Evolutionary conservation across 2,888 invertebrate species (phyloP), one percentile per base, ranked within the genome.

Genomic region (Hirtodrosophila duncani): DNA sequence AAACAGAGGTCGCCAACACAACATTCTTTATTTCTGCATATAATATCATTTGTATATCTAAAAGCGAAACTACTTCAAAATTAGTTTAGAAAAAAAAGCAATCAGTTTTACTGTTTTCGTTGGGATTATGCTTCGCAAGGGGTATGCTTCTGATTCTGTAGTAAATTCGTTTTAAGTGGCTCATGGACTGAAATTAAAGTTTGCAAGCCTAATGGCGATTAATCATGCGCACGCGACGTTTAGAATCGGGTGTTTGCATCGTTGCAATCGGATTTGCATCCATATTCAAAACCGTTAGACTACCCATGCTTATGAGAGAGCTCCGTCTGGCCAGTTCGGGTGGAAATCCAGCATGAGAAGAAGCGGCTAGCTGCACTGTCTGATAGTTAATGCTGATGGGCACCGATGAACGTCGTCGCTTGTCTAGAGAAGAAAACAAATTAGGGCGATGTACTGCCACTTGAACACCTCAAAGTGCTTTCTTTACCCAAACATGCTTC

Each of bases 221-320:
- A 10, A 86, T 85, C 85, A 85, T 86, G 36, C 86, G 83, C 2
- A 86, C 85, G 20, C 86, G 80, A 7, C 85, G 80, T 63, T 85
- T 86, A 0, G 58, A 31, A 52, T 85, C 85, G 2, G 67, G 59
- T 23, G 56, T 71, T 71, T 36, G 41, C 4, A 50, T 46, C 44
- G 62, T 13, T 50, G 21, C 30, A 26, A 7, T 52, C 24, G 51
- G 5, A 2, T 50, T n/a, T 21, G 21, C 17, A n/a, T 21, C 14
- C 7, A 29, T 17, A n/a, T 13, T 39, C 26, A 49, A 30, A 7
- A 59, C 64, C 6, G 58, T 41, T n/a, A 62, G 26, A 34, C 46
- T 49, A 18, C 62, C 52, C 33, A 75, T 44, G 29, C 50, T 71
- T 16, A 72, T 53, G 3, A 75, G 70, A 5, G 82, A 81, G 24